Conservation (phyloP, 2,797 vertebrate genomes). For the Distichodus sexfasciatus region DNA sequence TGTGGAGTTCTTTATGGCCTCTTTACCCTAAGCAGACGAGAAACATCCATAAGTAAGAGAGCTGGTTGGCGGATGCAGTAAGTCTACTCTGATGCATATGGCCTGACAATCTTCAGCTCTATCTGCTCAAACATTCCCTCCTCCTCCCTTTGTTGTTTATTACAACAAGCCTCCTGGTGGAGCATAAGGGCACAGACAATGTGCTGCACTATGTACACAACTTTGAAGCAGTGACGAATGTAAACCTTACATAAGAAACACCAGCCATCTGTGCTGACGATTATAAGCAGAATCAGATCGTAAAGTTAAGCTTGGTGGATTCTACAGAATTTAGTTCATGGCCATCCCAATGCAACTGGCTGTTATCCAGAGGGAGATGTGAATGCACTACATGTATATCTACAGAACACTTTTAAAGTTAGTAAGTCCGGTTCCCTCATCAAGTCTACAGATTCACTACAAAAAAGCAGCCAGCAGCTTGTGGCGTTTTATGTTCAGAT, state of each 20-base stretch:
- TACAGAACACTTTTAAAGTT: too few relatives aligned
- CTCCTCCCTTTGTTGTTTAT: slow-evolving; percentile 32
- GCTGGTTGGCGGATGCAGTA: slow-evolving; percentile 18
- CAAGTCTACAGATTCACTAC: background rate
- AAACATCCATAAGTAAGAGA: slow-evolving; percentile 19
- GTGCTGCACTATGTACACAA: slow-evolving; percentile 50
- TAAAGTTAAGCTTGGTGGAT: slow-evolving; percentile 6
- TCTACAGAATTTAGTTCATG: slow-evolving; percentile 30
- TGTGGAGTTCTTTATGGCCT: slow-evolving; percentile 35
- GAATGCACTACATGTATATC: too few relatives aligned
- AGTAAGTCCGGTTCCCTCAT: too few relatives aligned
- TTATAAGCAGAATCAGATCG: slow-evolving; percentile 47
- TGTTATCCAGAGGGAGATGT: too few relatives aligned
- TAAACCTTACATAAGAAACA: slow-evolving; percentile 63
- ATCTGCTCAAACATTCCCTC: slow-evolving; percentile 9
- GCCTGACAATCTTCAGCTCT: slow-evolving; percentile 19
- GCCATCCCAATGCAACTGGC: too few relatives aligned
- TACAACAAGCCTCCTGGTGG: slow-evolving; percentile 46
- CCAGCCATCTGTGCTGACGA: slow-evolving; percentile 53
- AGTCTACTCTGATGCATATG: background rate
- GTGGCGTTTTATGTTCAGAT: too few relatives aligned
- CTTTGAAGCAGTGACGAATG: slow-evolving; percentile 41
- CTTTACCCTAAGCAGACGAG: slow-evolving; percentile 56
- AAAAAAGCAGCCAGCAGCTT: too few relatives aligned
- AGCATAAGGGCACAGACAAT: slow-evolving; percentile 1